These are phyloP conservation scores for Pristionchus entomophagus DNA, from an alignment of 2,888 invertebrate species.

Conservation along the genomic window DNA sequence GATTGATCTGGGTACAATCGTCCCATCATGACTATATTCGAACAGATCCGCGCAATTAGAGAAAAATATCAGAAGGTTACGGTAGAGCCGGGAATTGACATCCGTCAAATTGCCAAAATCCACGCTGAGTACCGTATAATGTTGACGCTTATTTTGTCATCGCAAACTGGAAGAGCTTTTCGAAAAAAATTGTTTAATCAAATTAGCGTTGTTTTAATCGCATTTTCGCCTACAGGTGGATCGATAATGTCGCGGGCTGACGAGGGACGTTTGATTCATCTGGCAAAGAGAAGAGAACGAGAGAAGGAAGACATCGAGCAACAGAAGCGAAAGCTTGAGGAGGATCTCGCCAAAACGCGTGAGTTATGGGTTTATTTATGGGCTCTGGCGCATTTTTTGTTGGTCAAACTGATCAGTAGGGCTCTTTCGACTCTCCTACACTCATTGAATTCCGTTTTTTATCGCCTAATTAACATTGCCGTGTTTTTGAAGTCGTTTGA, in stretches of 20 bases:
- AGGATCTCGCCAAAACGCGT: conserved; percentile 81
- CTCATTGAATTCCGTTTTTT: no score
- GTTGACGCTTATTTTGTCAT: background rate
- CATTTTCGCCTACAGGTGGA: background rate
- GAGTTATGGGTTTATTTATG: conserved; percentile 29
- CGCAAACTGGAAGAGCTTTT: background rate
- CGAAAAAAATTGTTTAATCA: no score
- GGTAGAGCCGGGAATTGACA: background rate
- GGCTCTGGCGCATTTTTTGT: background rate
- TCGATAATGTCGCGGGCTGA: conserved; percentile 85
- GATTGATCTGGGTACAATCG: no score
- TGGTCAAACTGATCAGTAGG: no score
- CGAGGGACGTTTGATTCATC: conserved; percentile 95
- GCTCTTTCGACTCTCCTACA: no score
- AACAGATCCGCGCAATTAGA: no score
- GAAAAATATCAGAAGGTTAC: no score
- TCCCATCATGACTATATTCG: no score
- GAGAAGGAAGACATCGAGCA: conserved; percentile 97
- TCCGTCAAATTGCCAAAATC: background rate
- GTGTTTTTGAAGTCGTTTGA: no score
- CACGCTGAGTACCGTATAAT: no score
- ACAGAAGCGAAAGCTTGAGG: conserved; percentile 92
- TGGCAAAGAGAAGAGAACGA: conserved; percentile 97
- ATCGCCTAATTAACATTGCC: no score
- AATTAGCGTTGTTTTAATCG: background rate